Evolutionary conservation across 1,140 invertebrate genomes (phyloP).

Genomic region (Rhagoletis zephyria): DNA sequence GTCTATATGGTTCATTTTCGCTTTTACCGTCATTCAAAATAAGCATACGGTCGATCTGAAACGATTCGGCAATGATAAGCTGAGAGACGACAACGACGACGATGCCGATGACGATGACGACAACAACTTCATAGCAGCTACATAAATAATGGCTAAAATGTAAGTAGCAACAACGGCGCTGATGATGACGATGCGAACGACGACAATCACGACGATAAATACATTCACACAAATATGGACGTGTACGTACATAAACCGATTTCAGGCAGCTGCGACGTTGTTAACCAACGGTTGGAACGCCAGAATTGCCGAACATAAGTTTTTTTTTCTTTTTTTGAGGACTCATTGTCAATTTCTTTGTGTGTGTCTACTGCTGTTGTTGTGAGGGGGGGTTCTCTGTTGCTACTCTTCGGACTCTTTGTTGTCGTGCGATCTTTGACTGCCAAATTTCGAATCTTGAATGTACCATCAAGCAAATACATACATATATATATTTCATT

Average conservation of each 20-base stretch:
- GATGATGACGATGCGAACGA: neutral
- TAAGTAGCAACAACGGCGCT: neutral
- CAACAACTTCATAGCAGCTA: neutral
- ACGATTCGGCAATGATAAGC: conserved; percentile 11
- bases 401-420: neutral
- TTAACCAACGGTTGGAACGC: neutral
- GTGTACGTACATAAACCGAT: neutral
- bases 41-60: neutral
- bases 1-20: neutral
- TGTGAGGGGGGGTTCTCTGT: conserved; percentile 1
- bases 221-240: neutral
- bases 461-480: neutral
- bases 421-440: neutral
- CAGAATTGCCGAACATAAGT: neutral
- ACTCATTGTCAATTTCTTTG: neutral
- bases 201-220: neutral
- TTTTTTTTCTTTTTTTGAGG: neutral
- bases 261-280: neutral
- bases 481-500: neutral
- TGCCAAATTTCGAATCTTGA: conserved; percentile 23
- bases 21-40: conserved; percentile 24
- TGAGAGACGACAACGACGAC: conserved; percentile 16
- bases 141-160: neutral
- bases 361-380: neutral
- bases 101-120: neutral